Conservation (phyloP, 2,797 vertebrate genomes). For the Semaprochilodus insignis region DNA sequence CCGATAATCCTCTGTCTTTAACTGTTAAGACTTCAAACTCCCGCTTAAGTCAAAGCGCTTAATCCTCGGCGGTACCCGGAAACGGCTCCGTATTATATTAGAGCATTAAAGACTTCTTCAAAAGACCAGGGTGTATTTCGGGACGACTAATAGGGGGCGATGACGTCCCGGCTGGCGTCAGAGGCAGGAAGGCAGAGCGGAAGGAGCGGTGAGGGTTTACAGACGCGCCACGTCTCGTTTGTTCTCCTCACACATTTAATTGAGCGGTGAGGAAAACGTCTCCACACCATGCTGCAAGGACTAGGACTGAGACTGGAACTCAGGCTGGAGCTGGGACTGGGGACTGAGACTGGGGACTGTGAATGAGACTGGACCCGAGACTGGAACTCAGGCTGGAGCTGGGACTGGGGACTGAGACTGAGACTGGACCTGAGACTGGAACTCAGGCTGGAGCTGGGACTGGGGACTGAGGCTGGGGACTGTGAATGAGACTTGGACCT, state of each 20-base stretch:
- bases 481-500: too few relatives aligned
- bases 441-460: too few relatives aligned
- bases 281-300: too few relatives aligned
- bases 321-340: too few relatives aligned
- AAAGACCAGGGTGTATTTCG: not conserved
- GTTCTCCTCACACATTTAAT: not conserved
- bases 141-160: not conserved
- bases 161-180: not conserved
- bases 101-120: not conserved
- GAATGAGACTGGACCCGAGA: too few relatives aligned
- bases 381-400: too few relatives aligned
- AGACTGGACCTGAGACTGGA: too few relatives aligned
- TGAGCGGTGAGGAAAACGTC: too few relatives aligned
- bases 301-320: too few relatives aligned
- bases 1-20: constrained; percentile 2
- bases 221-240: not conserved
- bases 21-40: constrained; percentile 14
- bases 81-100: not conserved
- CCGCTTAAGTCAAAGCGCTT: not conserved
- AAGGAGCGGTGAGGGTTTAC: not conserved
- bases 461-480: too few relatives aligned
- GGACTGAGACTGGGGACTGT: too few relatives aligned
- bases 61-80: not conserved
- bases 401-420: too few relatives aligned
- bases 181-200: not conserved